These are phyloP conservation scores for Aelia acuminata DNA, from an alignment of 2,888 invertebrate species.

Conservation along the genomic window DNA sequence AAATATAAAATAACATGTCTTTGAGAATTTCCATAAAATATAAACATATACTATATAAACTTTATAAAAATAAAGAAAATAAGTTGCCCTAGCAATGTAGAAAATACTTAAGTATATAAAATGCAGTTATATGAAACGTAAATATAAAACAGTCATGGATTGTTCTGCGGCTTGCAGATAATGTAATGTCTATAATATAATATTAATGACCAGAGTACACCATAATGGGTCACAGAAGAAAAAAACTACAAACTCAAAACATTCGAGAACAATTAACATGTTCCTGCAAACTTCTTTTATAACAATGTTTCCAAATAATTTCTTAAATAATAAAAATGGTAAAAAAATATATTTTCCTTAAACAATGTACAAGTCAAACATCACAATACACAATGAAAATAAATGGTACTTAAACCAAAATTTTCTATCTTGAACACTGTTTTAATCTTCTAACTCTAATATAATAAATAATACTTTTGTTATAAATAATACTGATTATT, in stretches of 20 bases:
- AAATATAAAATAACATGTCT: neutral
- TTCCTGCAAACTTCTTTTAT: neutral
- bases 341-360: slow-evolving; percentile 15
- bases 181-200: neutral
- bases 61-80: neutral
- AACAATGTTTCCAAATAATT: neutral
- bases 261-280: neutral
- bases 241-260: neutral
- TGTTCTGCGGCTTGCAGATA: neutral
- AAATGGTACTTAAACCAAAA: neutral
- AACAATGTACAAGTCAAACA: neutral
- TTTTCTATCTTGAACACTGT: neutral
- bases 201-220: neutral
- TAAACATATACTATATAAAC: neutral
- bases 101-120: no score
- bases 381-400: neutral
- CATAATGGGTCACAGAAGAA: neutral
- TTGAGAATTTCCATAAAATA: neutral
- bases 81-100: neutral
- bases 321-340: neutral
- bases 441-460: neutral
- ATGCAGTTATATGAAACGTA: no score
- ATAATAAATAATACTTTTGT: neutral
- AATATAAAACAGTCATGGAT: no score
- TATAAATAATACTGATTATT: neutral